These are phyloP conservation scores for Lasioglossum figueresi DNA, from an alignment of 2,888 invertebrate genomes.

Conservation along the genomic window DNA sequence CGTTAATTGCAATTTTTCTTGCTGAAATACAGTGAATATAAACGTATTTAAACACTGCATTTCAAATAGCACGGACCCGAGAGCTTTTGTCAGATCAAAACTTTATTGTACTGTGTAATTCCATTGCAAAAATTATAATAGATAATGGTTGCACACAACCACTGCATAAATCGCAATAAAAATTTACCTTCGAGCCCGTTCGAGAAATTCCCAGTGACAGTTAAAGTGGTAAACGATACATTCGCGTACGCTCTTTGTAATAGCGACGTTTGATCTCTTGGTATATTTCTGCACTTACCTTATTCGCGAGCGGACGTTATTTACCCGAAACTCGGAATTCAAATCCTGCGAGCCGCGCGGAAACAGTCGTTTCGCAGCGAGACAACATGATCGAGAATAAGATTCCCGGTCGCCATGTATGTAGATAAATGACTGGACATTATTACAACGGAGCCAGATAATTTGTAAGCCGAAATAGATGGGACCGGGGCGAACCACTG, in stretches of 20 bases:
- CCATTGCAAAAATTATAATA: not conserved
- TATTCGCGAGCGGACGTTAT: slow-evolving; percentile 49
- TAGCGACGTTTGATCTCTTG: slow-evolving; percentile 26
- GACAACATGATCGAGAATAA: slow-evolving; percentile 50
- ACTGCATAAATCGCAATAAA: not conserved
- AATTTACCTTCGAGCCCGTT: not conserved
- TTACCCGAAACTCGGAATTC: slow-evolving; percentile 52
- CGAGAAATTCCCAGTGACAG: not conserved
- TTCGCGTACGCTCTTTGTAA: slow-evolving; percentile 29
- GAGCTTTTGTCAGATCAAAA: too few species aligned
- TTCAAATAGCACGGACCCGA: too few species aligned
- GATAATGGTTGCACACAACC: not conserved
- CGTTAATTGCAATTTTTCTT: not conserved
- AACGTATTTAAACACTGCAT: not conserved
- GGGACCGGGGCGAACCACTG: not conserved
- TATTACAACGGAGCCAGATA: slow-evolving; percentile 25
- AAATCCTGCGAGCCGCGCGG: slow-evolving; percentile 37
- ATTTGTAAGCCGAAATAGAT: slow-evolving; percentile 37
- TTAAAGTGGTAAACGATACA: not conserved
- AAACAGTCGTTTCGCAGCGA: slow-evolving; percentile 28
- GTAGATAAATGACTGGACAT: slow-evolving; percentile 43
- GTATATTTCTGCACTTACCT: slow-evolving; percentile 40
- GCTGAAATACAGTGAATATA: not conserved
- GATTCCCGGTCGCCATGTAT: slow-evolving; percentile 33
- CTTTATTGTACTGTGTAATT: too few species aligned